Percentiles rank a stretch among this genome's conserved stretches.
Conservation (phyloP, 1,140 invertebrate genomes). For the Ladona fulva region DNA sequence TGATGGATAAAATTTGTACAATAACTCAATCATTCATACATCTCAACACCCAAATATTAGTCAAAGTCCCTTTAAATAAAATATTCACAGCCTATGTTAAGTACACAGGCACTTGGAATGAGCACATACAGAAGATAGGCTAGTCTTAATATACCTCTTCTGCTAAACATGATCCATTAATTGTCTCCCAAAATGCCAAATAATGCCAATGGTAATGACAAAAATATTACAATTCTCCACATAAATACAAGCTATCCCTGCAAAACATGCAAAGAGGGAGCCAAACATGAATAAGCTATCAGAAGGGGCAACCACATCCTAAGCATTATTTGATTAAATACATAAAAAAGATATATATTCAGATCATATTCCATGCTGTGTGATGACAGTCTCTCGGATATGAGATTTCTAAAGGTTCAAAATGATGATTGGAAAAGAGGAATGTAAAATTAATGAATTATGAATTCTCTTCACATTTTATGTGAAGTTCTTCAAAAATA, state of each 20-base stretch:
- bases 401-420: too few relatives aligned
- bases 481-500: too few relatives aligned
- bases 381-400: too few relatives aligned
- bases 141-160: neutral
- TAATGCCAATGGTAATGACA: neutral
- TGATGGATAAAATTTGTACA: constrained; percentile 10
- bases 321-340: too few relatives aligned
- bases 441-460: too few relatives aligned
- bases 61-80: neutral
- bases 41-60: neutral
- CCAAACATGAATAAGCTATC: too few relatives aligned
- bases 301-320: too few relatives aligned
- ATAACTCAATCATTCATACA: neutral
- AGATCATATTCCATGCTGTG: too few relatives aligned
- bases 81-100: neutral
- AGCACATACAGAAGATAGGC: too few relatives aligned
- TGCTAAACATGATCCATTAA: neutral
- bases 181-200: neutral
- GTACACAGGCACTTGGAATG: neutral
- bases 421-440: too few relatives aligned
- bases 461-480: too few relatives aligned
- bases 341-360: too few relatives aligned
- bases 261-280: neutral
- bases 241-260: neutral
- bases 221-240: neutral